Evolutionary conservation across 2,888 invertebrate genomes (phyloP), one percentile per base, ranked within the genome.

Genomic region (Heliothis peltigera): DNA sequence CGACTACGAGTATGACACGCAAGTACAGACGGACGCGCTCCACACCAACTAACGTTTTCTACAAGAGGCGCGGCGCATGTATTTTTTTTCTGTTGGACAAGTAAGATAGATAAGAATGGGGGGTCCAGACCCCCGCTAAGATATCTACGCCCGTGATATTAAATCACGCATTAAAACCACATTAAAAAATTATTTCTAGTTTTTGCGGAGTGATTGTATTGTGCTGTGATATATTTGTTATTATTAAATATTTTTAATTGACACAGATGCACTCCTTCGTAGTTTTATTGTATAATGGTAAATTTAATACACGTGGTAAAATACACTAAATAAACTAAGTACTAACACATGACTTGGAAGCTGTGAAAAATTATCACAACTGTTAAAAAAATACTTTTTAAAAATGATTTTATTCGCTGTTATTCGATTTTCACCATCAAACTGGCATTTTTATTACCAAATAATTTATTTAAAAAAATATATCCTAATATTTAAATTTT

Each of bases 321-420:
- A 87, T 68, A 68, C 39, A 86, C 86, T 80, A 83, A 81, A 81
- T 77, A 64, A 59, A 56, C 80, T 88, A 86, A 81, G 32, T 47
- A 63, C 79, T 80, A 82, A 71, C 64, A 52, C 87, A 86, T 93
- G 93, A 93, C 93, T 93, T 87, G 84, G 84, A 87, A 80, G 88
- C 90, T 91, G 90, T 85, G 85, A 63, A 67, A 6, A 63, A 57
- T 63, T 66, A 84, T 85, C 87, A 89, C 91, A 91, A 91, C 90
- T 22, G 19, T 52, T 39, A 39, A 47, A 65, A 71, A 73, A 35
- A 12, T 10, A 8, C 35, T 43, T 32, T 19, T 28, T 28, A 8
- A 39, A 42, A 10, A 17, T 54, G 25, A 17, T 28, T 46, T 39
- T 15, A 48, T 51, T 71, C 39, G 58, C 12, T 25, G 46, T 4